phyloP scores from a whole-genome alignment of 2,113 vertebrate genomes.

The Sinocyclocheilus grahami region DNA sequence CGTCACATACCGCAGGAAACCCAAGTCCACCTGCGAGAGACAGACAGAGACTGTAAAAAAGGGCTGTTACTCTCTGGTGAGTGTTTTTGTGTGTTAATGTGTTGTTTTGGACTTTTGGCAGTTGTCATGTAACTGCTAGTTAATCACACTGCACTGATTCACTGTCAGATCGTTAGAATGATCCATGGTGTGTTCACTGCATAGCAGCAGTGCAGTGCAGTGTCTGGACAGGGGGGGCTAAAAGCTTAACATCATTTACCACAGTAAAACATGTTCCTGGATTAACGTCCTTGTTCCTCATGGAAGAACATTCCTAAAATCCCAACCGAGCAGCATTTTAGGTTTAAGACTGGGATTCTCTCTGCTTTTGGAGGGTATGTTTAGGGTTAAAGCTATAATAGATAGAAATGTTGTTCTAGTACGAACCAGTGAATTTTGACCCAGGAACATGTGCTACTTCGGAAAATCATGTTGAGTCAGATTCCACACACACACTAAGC shows the following conservation, averaged over 20 bases:
- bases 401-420: background rate
- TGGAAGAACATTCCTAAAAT: background rate
- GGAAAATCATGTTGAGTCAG: background rate
- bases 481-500: background rate
- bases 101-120: background rate
- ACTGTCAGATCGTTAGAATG: background rate
- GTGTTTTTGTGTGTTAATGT: background rate
- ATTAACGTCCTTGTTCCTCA: background rate
- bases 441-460: background rate
- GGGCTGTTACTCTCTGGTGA: background rate
- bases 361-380: background rate
- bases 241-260: background rate
- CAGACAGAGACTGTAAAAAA: background rate
- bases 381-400: background rate
- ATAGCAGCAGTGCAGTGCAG: background rate
- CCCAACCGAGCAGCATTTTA: background rate
- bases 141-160: constrained; percentile 4
- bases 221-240: background rate
- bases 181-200: background rate
- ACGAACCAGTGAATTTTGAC: background rate
- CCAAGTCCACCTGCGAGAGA: constrained; percentile 86
- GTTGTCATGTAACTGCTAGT: background rate
- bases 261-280: constrained; percentile 18
- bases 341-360: background rate
- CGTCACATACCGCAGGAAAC: constrained; percentile 86